Percentiles rank a stretch among this genome's conserved stretches.
These are phyloP conservation scores for Polypedilum vanderplanki DNA, from an alignment of 1,140 invertebrate species.

Conservation along the genomic window DNA sequence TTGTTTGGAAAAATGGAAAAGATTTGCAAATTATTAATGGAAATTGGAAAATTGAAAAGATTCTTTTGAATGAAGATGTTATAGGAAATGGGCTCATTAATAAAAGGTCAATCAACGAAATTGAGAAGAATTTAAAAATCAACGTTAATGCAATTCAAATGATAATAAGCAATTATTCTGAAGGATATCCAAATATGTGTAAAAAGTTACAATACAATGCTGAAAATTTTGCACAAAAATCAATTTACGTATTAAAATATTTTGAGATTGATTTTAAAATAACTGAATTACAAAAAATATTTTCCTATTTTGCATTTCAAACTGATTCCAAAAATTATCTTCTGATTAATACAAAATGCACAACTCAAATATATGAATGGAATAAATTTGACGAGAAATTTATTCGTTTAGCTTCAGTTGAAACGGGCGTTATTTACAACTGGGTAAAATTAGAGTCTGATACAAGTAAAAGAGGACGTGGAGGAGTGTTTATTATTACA, in stretches of 20 bases:
- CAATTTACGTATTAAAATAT: constrained; percentile 29
- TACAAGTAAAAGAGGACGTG: not conserved
- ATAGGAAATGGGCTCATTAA: constrained; percentile 14
- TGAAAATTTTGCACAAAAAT: not conserved
- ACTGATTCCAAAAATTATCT: constrained; percentile 32
- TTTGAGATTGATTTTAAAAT: constrained; percentile 11
- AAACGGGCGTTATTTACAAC: constrained; percentile 34
- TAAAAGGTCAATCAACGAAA: not conserved
- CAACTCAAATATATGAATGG: constrained; percentile 34
- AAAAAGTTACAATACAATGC: not conserved
- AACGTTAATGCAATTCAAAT: not conserved
- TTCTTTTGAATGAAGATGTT: constrained; percentile 33
- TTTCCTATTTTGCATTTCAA: not conserved
- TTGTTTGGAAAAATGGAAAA: constrained; percentile 34
- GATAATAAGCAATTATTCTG: not conserved
- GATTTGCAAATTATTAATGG: constrained; percentile 35
- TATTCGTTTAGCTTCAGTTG: constrained; percentile 33
- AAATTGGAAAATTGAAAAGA: constrained; percentile 37
- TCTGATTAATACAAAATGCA: constrained; percentile 37
- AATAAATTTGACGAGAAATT: not conserved
- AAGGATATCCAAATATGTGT: not conserved
- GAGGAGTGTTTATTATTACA: constrained; percentile 36
- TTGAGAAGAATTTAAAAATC: not conserved
- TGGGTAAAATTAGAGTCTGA: constrained; percentile 34
- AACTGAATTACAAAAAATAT: not conserved